These are phyloP conservation scores for Leptinotarsa juncta DNA, from an alignment of 2,888 invertebrate genomes.

Conservation along the genomic window DNA sequence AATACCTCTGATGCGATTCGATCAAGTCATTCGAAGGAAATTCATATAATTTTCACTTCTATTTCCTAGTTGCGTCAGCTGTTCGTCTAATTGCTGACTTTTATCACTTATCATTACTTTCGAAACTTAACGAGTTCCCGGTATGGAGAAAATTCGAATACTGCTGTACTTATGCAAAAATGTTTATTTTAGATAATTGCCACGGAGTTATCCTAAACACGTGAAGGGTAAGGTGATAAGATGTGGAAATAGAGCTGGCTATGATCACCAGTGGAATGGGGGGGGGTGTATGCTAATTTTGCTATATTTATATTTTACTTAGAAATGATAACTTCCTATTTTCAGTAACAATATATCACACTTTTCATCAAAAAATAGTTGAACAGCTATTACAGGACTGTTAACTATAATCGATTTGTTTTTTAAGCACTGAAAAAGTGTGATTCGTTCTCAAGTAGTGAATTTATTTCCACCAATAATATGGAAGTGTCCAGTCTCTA, in stretches of 20 bases:
- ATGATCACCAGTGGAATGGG: not conserved
- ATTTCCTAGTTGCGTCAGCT: not conserved
- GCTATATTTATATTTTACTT: no score
- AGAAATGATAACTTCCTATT: no score
- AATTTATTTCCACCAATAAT: no score
- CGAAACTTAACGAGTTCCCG: conserved; percentile 6
- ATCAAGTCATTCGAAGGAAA: not conserved
- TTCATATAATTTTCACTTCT: not conserved
- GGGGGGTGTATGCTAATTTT: no score
- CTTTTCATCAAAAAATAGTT: no score
- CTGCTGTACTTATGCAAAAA: not conserved
- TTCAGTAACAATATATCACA: no score
- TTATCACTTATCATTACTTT: conserved; percentile 8
- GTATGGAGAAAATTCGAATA: conserved; percentile 1
- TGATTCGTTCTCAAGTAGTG: no score
- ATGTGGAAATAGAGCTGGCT: not conserved
- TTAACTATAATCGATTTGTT: no score
- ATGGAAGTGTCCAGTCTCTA: no score
- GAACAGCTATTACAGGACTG: no score
- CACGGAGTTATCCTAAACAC: not conserved
- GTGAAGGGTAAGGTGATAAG: not conserved
- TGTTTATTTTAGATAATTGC: not conserved
- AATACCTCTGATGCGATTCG: no score
- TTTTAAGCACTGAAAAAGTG: no score
- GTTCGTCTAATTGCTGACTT: not conserved